phyloP scores from a whole-genome alignment of 2,113 vertebrate genomes.

The Raja brachyura region DNA sequence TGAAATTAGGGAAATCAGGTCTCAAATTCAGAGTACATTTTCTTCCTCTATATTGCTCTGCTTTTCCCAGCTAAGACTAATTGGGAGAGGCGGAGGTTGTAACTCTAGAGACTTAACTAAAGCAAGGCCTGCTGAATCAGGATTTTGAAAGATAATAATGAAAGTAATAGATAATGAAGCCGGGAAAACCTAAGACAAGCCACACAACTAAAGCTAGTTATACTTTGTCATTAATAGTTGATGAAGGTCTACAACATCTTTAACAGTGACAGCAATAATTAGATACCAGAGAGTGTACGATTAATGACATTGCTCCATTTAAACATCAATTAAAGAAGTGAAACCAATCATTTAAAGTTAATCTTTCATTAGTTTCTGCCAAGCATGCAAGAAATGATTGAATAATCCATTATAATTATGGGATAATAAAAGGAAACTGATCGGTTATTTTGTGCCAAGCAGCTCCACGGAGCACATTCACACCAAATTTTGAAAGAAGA shows the following conservation, averaged over 20 bases:
- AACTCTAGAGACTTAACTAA: background rate
- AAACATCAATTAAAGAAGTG: constrained; percentile 36
- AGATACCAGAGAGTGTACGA: constrained; percentile 22
- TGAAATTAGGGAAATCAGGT: background rate
- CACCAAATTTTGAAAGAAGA: background rate
- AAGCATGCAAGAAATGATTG: constrained; percentile 35
- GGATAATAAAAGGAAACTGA: constrained; percentile 32
- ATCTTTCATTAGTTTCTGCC: constrained; percentile 36
- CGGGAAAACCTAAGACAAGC: constrained; percentile 14
- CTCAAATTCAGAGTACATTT: background rate
- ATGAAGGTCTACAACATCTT: constrained; percentile 26
- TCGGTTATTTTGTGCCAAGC: background rate
- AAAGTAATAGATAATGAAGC: constrained; percentile 31
- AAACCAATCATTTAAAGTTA: constrained; percentile 36
- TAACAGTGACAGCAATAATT: constrained; percentile 35
- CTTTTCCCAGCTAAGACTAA: background rate
- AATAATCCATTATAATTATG: constrained; percentile 36
- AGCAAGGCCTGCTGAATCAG: constrained; percentile 18
- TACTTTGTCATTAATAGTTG: constrained; percentile 36
- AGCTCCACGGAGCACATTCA: background rate
- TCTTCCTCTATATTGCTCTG: background rate
- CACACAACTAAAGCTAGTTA: constrained; percentile 34
- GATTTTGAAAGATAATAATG: constrained; percentile 29
- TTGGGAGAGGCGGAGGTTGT: background rate
- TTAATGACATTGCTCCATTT: constrained; percentile 36